Evolutionary conservation across 2,113 vertebrate genomes (phyloP), one percentile per base, ranked within the genome.

Genomic region (Taxidea taxus): DNA sequence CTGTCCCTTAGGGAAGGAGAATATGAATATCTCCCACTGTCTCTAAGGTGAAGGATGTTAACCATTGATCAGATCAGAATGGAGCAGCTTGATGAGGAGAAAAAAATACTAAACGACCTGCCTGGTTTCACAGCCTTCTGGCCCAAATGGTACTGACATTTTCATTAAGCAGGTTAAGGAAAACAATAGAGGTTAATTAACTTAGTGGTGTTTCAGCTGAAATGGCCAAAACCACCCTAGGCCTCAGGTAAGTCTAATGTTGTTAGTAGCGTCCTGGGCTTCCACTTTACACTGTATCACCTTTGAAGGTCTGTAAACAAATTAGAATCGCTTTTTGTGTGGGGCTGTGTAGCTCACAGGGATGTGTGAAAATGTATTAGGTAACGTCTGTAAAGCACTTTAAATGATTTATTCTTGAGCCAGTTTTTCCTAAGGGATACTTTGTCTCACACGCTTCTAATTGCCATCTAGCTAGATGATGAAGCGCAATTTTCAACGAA

Each of bases 161-260:
- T 97, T 97, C 97, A 95, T 95, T 93, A 96, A 87, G 51, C 60
- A 64, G 91, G 86, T 95, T 95, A 97, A 97, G 58, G 75, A 85
- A 95, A 96, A 95, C 94, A 95, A 42, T 86, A 86, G 90, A 66
- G 31, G 81, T 95, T 98, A 96, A 98, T 97, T 98, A 95, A 96
- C 83, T 97, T 98, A 94, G 85, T 66, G 87, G 12, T 95, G 58
- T 94, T 87, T 87, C 31, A 37, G 58, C 39, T 94, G 68, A 96
- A 90, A 94, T 85, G 77, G 77, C 47, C 58, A 6, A 54, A 64
- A 94, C 62, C 60, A 96, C 93, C 49, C 4, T 11, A 42, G 96
- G 96, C 70, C 70, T 75, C 51, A 96, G 96, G 94, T 94, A 70
- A 92, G 85, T 92, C 85, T 90, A 92, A 96, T 51, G 64, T 84